These are phyloP conservation scores for Streptopelia turtur DNA, from an alignment of 2,797 vertebrate genomes.

Conservation along the genomic window DNA sequence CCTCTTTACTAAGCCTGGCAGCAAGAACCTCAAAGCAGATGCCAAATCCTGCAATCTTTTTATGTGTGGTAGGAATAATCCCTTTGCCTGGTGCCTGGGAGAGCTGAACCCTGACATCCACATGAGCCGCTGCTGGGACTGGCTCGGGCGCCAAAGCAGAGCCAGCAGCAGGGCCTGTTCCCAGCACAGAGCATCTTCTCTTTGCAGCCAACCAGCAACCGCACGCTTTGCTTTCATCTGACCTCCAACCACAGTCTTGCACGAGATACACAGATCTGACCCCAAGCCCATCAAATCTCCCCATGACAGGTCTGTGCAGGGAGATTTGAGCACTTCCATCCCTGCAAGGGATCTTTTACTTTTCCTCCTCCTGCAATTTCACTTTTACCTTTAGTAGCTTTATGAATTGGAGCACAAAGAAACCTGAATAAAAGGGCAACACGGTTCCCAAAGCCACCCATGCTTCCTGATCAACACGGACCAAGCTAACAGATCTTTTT, in stretches of 20 bases:
- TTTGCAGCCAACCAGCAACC: background rate
- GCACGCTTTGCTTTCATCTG: background rate
- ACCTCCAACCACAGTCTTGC: background rate
- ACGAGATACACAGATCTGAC: background rate
- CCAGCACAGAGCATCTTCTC: background rate
- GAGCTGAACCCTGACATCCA: background rate
- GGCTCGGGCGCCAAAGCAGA: background rate
- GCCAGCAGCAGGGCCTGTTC: background rate
- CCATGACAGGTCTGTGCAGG: background rate
- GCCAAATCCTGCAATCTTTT: constrained; percentile 48
- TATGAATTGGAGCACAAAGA: background rate
- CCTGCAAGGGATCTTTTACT: background rate
- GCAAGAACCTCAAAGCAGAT: constrained; percentile 28
- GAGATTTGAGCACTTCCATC: background rate
- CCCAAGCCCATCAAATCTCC: background rate
- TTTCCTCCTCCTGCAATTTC: background rate
- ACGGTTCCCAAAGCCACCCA: background rate
- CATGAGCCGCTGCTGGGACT: background rate
- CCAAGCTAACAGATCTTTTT: no score
- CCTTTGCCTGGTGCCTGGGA: background rate
- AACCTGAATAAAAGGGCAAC: background rate
- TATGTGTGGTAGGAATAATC: constrained; percentile 36
- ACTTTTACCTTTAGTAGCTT: background rate
- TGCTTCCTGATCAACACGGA: background rate
- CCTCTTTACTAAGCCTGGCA: constrained; percentile 56